Evolutionary conservation across 2,113 vertebrate species (phyloP).

Genomic region (Corynorhinus townsendii): DNA sequence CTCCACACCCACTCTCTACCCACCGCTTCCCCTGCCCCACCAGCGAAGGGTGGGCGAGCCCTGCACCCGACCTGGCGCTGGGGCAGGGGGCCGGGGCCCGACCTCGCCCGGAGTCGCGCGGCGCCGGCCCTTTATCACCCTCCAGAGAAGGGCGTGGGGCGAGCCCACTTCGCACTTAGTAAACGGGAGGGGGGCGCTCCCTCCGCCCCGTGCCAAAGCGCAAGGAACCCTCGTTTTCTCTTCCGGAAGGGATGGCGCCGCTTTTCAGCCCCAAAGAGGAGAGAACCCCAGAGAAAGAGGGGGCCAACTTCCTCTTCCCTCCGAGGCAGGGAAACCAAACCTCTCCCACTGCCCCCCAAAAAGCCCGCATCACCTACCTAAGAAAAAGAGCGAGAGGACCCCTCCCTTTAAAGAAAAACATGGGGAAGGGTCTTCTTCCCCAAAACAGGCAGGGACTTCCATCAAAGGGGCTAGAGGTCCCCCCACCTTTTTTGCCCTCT

Average conservation of each 20-base stretch:
- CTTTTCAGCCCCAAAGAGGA: not conserved
- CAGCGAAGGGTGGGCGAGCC: not conserved
- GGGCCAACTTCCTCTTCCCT: conserved; percentile 42
- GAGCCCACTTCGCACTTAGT: conserved; percentile 41
- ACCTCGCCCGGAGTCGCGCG: not conserved
- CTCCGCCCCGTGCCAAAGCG: not conserved
- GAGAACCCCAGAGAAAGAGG: not conserved
- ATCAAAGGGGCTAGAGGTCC: not conserved
- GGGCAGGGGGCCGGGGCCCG: not conserved
- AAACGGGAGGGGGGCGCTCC: not conserved
- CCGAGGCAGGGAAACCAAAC: not conserved
- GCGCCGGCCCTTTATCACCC: not conserved
- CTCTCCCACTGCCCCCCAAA: not conserved
- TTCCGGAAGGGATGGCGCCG: conserved; percentile 4
- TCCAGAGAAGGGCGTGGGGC: conserved; percentile 1
- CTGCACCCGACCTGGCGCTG: not conserved
- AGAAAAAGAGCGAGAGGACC: not conserved
- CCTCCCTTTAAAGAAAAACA: not conserved
- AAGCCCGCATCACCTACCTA: conserved; percentile 35
- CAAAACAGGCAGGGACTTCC: not conserved
- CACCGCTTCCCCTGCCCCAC: not conserved
- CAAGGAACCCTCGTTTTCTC: not conserved
- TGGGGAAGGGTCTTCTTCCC: not conserved
- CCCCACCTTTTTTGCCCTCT: not conserved
- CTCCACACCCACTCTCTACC: not conserved